phyloP scores from a whole-genome alignment of 2,888 invertebrate species.

The Andrena trimmerana region DNA sequence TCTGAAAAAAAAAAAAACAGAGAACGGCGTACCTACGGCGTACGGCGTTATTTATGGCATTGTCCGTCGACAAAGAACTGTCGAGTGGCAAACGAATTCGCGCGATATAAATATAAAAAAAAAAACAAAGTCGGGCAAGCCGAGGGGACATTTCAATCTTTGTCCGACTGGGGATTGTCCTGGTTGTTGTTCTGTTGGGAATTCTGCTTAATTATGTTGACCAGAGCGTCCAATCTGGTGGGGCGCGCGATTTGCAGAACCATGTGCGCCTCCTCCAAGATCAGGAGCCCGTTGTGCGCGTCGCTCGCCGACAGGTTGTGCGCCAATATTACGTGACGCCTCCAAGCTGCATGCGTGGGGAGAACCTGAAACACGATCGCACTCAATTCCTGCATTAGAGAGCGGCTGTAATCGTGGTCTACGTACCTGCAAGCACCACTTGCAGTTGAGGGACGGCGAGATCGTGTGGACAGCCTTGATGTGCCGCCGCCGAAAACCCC shows the following conservation, averaged over 20 bases:
- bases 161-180: slow-evolving; percentile 59
- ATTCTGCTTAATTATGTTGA: slow-evolving; percentile 78
- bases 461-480: slow-evolving; percentile 87
- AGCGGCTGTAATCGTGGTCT: background rate
- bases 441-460: slow-evolving; percentile 86
- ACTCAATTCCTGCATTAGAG: background rate
- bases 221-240: slow-evolving; percentile 75
- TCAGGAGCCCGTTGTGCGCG: slow-evolving; percentile 88
- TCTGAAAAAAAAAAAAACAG: too few relatives aligned
- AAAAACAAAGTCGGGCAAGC: background rate
- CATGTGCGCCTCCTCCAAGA: slow-evolving; percentile 88
- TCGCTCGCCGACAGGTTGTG: slow-evolving; percentile 87
- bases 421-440: slow-evolving; percentile 85
- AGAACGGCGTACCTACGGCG: too few relatives aligned
- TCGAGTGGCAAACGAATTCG: background rate
- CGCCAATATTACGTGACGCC: slow-evolving; percentile 87
- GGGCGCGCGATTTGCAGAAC: slow-evolving; percentile 85
- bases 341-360: slow-evolving; percentile 88
- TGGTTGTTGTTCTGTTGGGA: slow-evolving; percentile 69
- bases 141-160: slow-evolving; percentile 46
- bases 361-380: slow-evolving; percentile 79
- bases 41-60: too few relatives aligned
- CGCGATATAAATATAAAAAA: slow-evolving; percentile 1
- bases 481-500: slow-evolving; percentile 88
- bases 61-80: background rate